Base-by-base conservation (phyloP, 2,797 vertebrate species). In the Leuciscus waleckii region DNA sequence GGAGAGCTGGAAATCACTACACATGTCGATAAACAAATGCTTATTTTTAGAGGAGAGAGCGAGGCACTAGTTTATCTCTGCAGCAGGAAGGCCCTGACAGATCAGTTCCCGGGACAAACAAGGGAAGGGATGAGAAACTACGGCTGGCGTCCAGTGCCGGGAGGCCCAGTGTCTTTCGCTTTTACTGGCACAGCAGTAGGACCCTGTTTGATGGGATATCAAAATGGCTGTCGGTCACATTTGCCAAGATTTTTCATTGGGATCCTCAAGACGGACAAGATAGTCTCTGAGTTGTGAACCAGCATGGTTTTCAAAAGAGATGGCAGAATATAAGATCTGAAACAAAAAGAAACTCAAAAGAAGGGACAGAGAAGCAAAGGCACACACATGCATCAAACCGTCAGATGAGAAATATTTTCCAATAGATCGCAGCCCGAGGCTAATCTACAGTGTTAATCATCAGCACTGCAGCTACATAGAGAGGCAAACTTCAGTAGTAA, bases 381-480 rank as follows among this genome's bases (percentile, higher is more conserved):
- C 88, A 79, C 89, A 91, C 88, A 88, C 89, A 85, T 86, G 89
- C 91, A 92, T 93, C 90, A 89, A 95, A 88, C 91, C 91, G 90
- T 90, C 91, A 92, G 92, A 91, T 93, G 92, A 93, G 93, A 93
- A 93, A 91, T 88, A 81, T 91, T 91, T 92, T 89, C 84, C 84
- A 61, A 94, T 94, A 92, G 92, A 95, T 93, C 89, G 80, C 88
- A 70, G 93, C 94, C 93, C 85, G 88, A 92, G 93, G 94, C 93
- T 94, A 92, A 94, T 87, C 90, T 92, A 88, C 92, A 91, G 93
- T 90, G 92, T 91, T 92, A 91, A 93, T 94, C 91, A 90, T 93
- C 92, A 91, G 90, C 91, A 92, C 92, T 91, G 92, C 89, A 90
- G 90, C 89, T 41, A 68, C 46, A 46, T 26, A 65, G 54, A 49